Conservation (phyloP, 1,140 invertebrate genomes). For the Cydia strobilella region DNA sequence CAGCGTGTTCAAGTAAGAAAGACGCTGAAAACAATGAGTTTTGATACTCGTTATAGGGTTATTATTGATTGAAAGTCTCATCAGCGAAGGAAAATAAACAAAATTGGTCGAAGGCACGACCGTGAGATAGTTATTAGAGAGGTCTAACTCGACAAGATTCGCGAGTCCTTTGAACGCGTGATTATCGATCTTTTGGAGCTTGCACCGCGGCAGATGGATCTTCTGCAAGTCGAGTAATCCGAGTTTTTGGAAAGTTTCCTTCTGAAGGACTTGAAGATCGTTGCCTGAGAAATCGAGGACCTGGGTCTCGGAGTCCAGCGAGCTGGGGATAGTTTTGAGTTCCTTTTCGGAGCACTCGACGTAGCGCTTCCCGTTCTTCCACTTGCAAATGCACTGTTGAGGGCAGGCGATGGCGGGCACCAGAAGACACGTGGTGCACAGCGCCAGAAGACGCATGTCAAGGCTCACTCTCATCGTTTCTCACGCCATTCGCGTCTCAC, state of each 20-base stretch:
- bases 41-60: conserved; percentile 89
- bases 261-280: conserved; percentile 86
- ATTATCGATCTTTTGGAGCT: conserved; percentile 87
- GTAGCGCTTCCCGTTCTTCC: conserved; percentile 95
- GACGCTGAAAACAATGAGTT: conserved; percentile 87
- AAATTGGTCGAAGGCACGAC: conserved; percentile 89
- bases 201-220: conserved; percentile 89
- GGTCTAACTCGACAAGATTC: conserved; percentile 93
- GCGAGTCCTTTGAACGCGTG: conserved; percentile 90
- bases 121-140: conserved; percentile 89
- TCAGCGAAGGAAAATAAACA: conserved; percentile 87
- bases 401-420: conserved; percentile 84
- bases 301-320: conserved; percentile 93
- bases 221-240: conserved; percentile 93
- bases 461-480: conserved; percentile 70
- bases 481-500: conserved; percentile 61
- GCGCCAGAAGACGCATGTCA: conserved; percentile 69
- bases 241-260: conserved; percentile 88
- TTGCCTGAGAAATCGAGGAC: conserved; percentile 93
- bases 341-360: conserved; percentile 91
- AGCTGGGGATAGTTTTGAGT: conserved; percentile 87
- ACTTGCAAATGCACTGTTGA: conserved; percentile 90
- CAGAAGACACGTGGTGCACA: conserved; percentile 69
- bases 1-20: conserved; percentile 88
- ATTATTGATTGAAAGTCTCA: conserved; percentile 88